Evolutionary conservation across 2,797 vertebrate genomes (phyloP), one percentile per base, ranked within the genome.

Genomic region (Pseudotriccus pelzelni): DNA sequence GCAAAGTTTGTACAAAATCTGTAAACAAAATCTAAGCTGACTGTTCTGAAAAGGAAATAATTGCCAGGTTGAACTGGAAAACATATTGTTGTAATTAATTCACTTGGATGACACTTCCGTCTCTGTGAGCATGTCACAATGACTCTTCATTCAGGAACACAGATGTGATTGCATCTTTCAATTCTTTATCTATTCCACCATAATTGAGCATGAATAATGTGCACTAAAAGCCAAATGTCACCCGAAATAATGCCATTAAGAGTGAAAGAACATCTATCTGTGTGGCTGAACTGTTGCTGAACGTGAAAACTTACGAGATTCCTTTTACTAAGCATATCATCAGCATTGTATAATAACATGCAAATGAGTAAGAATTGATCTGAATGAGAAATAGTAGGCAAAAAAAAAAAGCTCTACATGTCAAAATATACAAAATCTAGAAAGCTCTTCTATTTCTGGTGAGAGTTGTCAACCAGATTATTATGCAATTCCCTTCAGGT

Each of bases 21-120:
- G 69, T 81, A 94, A 94, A 86, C 28, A 77, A 83, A 93, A 81
- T 74, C 53, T 59, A 84, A 88, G 76, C 62, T 55, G 43, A 55
- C 55, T 72, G 17, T 90, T 93, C 63, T 58, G 62, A 58, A 78
- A 93, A 88, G n/a, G 43, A 39, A 94, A 55, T 94, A 91, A 90
- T 94, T 93, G 41, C 37, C 55, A 90, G 62, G 77, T 10, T 75
- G 58, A 86, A 91, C 41, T 84, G 77, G 46, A 79, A 95, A 91
- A 50, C 36, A 68, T 24, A 83, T 72, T 83, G 68, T 79, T 89
- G 22, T 47, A 90, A 95, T 88, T 89, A 85, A 91, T 75, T 88
- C 70, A 30, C 34, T 88, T 86, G 88, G 50, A 86, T 90, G 70
- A 60, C 69, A 88, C 76, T 94, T 84, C 55, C 82, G 32, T 81